Conservation (phyloP, 2,797 vertebrate species). For the Tamandua tetradactyla region DNA sequence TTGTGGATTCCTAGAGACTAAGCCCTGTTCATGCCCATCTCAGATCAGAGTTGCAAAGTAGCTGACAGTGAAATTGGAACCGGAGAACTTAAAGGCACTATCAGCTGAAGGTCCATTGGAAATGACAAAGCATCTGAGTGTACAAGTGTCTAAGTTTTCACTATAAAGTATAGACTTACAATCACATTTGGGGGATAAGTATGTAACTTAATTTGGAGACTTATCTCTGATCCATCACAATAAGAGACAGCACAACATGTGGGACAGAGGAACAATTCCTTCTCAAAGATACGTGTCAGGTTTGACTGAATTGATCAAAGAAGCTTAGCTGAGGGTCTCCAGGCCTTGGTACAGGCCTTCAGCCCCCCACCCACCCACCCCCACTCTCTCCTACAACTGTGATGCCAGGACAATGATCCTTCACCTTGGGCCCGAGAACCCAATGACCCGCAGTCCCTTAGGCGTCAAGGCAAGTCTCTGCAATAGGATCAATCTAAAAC, state of each 20-base stretch:
- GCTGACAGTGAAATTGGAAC: neutral
- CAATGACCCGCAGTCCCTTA: neutral
- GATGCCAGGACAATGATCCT: neutral
- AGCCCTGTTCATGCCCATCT: neutral
- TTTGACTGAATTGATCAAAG: neutral
- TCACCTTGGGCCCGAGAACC: neutral
- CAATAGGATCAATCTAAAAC: neutral
- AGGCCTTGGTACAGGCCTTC: neutral
- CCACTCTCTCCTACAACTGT: neutral
- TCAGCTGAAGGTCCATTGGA: neutral
- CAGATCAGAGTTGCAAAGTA: neutral
- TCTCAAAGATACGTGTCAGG: neutral
- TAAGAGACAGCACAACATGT: neutral
- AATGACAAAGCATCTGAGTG: neutral
- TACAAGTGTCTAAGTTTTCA: neutral
- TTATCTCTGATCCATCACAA: neutral
- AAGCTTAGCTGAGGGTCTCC: neutral
- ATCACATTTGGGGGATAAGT: neutral
- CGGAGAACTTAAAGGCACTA: neutral
- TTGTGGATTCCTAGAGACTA: neutral
- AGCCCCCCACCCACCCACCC: too few relatives aligned
- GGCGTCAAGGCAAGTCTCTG: neutral
- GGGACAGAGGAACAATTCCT: neutral
- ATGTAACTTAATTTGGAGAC: neutral
- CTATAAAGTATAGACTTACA: neutral